Conservation (phyloP, 2,113 vertebrate species). For the Sapayoa aenigma region DNA sequence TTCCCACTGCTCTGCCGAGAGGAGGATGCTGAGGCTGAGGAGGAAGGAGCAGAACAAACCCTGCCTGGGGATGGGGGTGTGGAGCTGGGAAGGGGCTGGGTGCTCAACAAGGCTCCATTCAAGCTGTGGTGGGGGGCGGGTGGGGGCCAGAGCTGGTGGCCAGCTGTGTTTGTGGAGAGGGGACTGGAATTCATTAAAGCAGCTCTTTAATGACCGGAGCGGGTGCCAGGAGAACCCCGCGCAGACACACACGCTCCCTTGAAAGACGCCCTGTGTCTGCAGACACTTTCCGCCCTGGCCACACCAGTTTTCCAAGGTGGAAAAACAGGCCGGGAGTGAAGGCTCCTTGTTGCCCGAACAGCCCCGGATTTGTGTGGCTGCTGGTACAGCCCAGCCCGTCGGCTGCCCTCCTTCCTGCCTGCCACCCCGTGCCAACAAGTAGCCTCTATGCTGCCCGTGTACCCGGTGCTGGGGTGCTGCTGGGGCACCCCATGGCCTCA, state of each 20-base stretch:
- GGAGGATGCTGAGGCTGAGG: not conserved
- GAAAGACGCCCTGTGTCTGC: slow-evolving; percentile 24
- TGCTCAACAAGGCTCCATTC: slow-evolving; percentile 48
- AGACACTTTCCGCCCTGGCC: not conserved
- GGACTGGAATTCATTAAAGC: slow-evolving; percentile 23
- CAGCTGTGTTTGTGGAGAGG: not conserved
- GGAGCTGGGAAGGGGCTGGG: not conserved
- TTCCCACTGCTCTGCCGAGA: fast-evolving
- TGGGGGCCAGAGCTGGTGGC: not conserved
- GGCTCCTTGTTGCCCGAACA: slow-evolving; percentile 44
- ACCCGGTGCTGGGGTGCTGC: not conserved
- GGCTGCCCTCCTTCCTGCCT: slow-evolving; percentile 14
- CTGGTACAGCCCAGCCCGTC: not conserved
- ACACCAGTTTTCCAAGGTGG: not conserved
- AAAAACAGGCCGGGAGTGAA: slow-evolving; percentile 36
- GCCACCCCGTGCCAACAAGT: not conserved
- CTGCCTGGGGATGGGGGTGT: not conserved
- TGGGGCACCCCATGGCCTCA: not conserved
- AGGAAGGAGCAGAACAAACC: not conserved
- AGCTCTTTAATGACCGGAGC: not conserved
- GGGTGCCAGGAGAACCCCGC: not conserved
- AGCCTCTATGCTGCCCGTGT: not conserved
- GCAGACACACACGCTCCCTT: not conserved
- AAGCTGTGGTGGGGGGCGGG: not conserved
- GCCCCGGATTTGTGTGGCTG: not conserved